Conservation (phyloP, 2,113 vertebrate genomes). For the Paralichthys olivaceus region DNA sequence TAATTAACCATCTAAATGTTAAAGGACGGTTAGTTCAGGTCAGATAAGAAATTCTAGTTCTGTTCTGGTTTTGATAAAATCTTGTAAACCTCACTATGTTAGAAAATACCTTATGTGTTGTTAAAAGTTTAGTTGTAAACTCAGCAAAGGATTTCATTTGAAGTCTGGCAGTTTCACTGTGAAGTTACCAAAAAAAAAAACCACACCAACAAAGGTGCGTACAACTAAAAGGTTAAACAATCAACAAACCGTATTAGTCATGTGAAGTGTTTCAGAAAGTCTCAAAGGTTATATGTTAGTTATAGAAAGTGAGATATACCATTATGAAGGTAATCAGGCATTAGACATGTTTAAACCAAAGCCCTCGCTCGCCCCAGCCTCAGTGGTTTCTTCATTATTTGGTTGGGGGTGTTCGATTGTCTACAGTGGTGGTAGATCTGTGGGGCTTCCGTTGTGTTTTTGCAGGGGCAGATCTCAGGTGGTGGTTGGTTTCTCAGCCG, state of each 20-base stretch:
- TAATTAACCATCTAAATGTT: not conserved
- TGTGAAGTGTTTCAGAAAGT: conserved; percentile 46
- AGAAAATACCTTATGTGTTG: conserved; percentile 51
- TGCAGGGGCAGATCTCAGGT: conserved; percentile 65
- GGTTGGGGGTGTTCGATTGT: conserved; percentile 72
- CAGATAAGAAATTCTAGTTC: conserved; percentile 15
- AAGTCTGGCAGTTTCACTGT: conserved; percentile 70
- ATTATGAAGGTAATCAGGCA: conserved; percentile 54
- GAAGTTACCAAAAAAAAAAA: conserved; percentile 41
- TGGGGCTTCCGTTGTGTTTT: conserved; percentile 37
- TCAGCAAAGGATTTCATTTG: conserved; percentile 63
- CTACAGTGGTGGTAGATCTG: conserved; percentile 66
- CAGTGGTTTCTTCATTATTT: conserved; percentile 69
- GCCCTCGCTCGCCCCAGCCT: conserved; percentile 62
- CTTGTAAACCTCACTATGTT: conserved; percentile 58
- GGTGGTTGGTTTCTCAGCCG: conserved; percentile 65
- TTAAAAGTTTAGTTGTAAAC: conserved; percentile 70
- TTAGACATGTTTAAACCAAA: conserved; percentile 53
- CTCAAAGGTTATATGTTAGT: conserved; percentile 50
- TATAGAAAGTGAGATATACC: conserved; percentile 44
- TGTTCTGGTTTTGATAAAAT: conserved; percentile 35
- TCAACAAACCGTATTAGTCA: conserved; percentile 38
- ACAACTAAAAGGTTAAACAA: conserved; percentile 49
- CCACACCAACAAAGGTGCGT: conserved; percentile 27
- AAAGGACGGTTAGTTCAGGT: conserved; percentile 18